Evolutionary conservation across 2,888 invertebrate species (phyloP), one percentile per base, ranked within the genome.

Genomic region (Tipula vernalis): DNA sequence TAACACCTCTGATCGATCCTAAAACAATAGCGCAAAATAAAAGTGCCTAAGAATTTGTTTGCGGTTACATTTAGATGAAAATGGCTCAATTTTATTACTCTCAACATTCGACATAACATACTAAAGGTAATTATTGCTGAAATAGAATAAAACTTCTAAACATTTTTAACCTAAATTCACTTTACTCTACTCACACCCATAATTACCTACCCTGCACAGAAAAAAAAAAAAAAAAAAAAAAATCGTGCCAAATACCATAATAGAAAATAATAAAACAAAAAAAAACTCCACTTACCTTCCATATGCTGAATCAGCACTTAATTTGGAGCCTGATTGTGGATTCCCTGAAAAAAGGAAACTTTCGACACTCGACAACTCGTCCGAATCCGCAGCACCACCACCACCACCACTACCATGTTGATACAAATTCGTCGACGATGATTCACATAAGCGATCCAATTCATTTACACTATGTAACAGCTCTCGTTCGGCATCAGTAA

Each of bases 291-390:
- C 57, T 92, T 92, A 96, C 96, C 96, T 96, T 94, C 96, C 96
- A 92, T 96, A 96, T 87, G 96, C 96, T 41, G 96, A 96, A 91
- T 96, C 96, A 41, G 94, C 93, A 87, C 91, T 91, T 6, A 90
- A 89, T 88, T 91, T 91, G 4, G 91, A 90, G 87, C 51, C 15
- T 15, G 42, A 39, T 51, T 86, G 42, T 12, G 51, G 15, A 10
- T 39, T 15, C 36, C 57, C 47, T 12, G 86, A 4, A 10, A 86
- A 18, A 36, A 4, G 83, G 47, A 57, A 86, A 57, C 90, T 90
- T 88, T 91, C 91, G 36, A 90, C 88, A 87, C 91, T 91, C 87
- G 91, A 91, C 41, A 91, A 88, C 57, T 91, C 91, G 89, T 91
- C 91, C 0, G 91, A 91, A 88, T 91, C 91, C 41, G 88, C 88